Percentiles rank a stretch among this genome's conserved stretches.
Conservation (phyloP, 1,140 invertebrate genomes). For the Drosophila orena region DNA sequence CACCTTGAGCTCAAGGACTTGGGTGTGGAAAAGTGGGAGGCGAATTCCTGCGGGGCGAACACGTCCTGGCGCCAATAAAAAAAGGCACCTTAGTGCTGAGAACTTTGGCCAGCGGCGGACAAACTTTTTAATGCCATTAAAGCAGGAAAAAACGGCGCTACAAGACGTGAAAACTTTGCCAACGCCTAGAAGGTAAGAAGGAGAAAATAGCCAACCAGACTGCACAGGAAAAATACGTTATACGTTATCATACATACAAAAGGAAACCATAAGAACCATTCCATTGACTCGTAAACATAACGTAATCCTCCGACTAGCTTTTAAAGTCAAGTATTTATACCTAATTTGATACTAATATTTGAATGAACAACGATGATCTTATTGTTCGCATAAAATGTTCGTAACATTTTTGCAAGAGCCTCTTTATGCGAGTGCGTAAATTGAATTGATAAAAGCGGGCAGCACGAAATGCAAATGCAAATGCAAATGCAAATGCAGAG, state of each 20-base stretch:
- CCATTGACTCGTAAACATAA: too few species aligned
- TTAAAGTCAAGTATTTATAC: too few species aligned
- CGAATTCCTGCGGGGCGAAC: constrained; percentile 74
- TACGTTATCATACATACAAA: too few species aligned
- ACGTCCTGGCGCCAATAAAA: constrained; percentile 80
- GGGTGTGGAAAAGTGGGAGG: constrained; percentile 5
- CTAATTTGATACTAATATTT: neutral
- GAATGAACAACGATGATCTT: constrained; percentile 31
- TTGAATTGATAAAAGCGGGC: constrained; percentile 77
- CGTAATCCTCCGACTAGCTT: too few species aligned
- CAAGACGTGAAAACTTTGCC: constrained; percentile 60
- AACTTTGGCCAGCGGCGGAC: constrained; percentile 66
- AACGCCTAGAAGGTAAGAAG: constrained; percentile 48
- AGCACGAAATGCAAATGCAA: constrained; percentile 53
- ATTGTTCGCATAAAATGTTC: constrained; percentile 23
- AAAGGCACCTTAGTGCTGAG: constrained; percentile 72
- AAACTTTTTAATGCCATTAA: constrained; percentile 84
- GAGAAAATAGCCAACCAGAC: constrained; percentile 16
- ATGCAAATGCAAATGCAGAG: constrained; percentile 49
- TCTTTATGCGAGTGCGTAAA: constrained; percentile 70
- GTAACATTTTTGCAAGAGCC: constrained; percentile 34
- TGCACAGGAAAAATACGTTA: neutral
- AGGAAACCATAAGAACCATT: too few species aligned
- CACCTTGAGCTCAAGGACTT: constrained; percentile 69
- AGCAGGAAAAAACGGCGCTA: constrained; percentile 40